Percentiles rank a stretch among this genome's conserved stretches.
These are phyloP conservation scores for Stegophylla sp. DNA, from an alignment of 2,888 invertebrate species.

Conservation along the genomic window DNA sequence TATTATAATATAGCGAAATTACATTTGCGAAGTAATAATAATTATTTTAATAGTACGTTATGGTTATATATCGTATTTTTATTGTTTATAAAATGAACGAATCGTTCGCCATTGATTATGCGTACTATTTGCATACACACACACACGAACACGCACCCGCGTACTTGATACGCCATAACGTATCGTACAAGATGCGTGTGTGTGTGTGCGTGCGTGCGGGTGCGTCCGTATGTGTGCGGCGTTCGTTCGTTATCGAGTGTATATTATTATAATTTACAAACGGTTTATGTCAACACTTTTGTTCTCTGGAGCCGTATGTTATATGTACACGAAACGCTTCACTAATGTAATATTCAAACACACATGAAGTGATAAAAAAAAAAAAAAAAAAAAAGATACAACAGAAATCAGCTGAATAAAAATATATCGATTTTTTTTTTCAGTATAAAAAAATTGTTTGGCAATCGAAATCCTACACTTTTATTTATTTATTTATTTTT, in stretches of 20 bases:
- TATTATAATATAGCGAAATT: slow-evolving; percentile 19
- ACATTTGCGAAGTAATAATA: slow-evolving; percentile 28
- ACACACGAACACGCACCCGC: not conserved
- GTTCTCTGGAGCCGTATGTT: slow-evolving; percentile 37
- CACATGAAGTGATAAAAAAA: not conserved
- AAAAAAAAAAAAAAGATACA: slow-evolving; percentile 2
- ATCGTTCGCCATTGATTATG: slow-evolving; percentile 18
- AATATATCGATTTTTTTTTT: slow-evolving; percentile 36
- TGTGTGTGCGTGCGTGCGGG: not conserved
- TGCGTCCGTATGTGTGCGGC: not conserved
- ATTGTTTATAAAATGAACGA: slow-evolving; percentile 31
- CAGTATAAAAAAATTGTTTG: slow-evolving; percentile 46
- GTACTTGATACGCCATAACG: not conserved
- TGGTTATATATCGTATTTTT: slow-evolving; percentile 6
- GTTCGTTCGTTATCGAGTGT: not conserved
- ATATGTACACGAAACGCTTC: slow-evolving; percentile 26
- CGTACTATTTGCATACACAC: not conserved
- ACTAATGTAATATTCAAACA: slow-evolving; percentile 18
- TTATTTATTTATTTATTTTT: slow-evolving; percentile 9
- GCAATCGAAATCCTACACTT: slow-evolving; percentile 48
- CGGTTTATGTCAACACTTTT: slow-evolving; percentile 30
- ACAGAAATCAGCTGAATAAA: slow-evolving; percentile 27
- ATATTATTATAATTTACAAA: slow-evolving; percentile 8
- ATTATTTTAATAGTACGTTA: slow-evolving; percentile 9
- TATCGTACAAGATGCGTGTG: not conserved